Base-by-base conservation (phyloP, 1,140 invertebrate species). In the Ladona fulva region DNA sequence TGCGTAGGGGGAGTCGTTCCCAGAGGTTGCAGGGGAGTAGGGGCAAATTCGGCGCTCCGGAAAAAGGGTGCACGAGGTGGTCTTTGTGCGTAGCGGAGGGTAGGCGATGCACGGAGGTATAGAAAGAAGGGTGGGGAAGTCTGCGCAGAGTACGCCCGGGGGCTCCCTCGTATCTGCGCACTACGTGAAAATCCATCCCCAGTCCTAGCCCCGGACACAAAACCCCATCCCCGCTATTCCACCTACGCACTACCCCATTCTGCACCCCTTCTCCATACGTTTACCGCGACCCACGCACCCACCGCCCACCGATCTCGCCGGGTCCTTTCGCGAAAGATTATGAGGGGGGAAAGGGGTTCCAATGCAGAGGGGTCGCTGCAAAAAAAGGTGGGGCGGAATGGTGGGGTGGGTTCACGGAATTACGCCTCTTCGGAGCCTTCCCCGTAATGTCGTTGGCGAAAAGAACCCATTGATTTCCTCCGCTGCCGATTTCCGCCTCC, bases 381-480 rank as follows among this genome's bases (percentile, higher is more conserved):
- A n/a, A n/a, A n/a, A n/a, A n/a, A n/a, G n/a, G n/a, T n/a, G n/a
- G n/a, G n/a, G n/a, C 3, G 29, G 29, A 37, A 37, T 5, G 29
- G 29, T 37, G 29, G 29, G 29, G 29, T 8, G 29, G 29, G 29
- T 37, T 37, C 29, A 37, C 29, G n/a, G 52, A 66, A 66, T 66
- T 22, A 66, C 52, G 29, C 29, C 29, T 37, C 29, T 37, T n/a
- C n/a, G n/a, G n/a, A n/a, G n/a, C 44, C 44, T 11, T 66, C 52
- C n/a, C 52, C n/a, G 14, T 66, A 66, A 66, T 66, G 52, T 66
- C n/a, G n/a, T 66, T 12, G 16, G 14, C 44, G 16, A 16, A 22
- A 66, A 66, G n/a, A 66, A 66, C 52, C 52, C 16, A 66, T 66
- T 66, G 52, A 66, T 66, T 66, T 66, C 52, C 52, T 66, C 52